A percentile compares a stretch with the other conserved stretches of the same genome.
These are phyloP conservation scores for Aspidapion aeneum DNA, from an alignment of 2,888 invertebrate genomes.

Conservation along the genomic window DNA sequence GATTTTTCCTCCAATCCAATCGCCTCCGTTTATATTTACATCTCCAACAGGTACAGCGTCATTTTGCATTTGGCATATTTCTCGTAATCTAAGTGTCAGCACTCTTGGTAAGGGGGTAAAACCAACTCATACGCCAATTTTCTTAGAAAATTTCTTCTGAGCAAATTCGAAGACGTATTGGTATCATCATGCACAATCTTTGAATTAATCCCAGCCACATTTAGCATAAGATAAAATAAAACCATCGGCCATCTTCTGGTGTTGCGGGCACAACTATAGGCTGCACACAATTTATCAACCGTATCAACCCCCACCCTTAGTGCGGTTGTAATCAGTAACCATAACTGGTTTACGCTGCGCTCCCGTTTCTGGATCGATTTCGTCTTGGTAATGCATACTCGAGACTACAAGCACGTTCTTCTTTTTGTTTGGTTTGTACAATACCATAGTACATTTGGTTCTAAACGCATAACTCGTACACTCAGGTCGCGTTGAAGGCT, in stretches of 20 bases:
- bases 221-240: conserved; percentile 31
- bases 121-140: conserved; percentile 13
- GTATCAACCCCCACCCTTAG: conserved; percentile 35
- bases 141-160: conserved; percentile 13
- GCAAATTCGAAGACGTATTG: conserved; percentile 11
- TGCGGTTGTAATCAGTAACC: conserved; percentile 31
- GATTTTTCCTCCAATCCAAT: conserved; percentile 10
- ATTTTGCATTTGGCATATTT: not conserved
- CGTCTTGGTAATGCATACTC: conserved; percentile 18
- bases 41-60: not conserved
- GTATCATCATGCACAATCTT: conserved; percentile 8
- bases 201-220: conserved; percentile 30
- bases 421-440: conserved; percentile 21
- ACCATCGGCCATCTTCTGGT: conserved; percentile 34
- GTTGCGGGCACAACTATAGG: conserved; percentile 32
- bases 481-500: not conserved
- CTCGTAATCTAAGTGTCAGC: not conserved
- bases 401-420: conserved; percentile 29
- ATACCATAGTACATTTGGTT: conserved; percentile 23
- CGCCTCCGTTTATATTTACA: not conserved
- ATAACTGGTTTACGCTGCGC: conserved; percentile 27
- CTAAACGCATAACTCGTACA: conserved; percentile 23
- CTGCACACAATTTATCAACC: conserved; percentile 34
- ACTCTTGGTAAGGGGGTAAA: not conserved
- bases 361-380: conserved; percentile 15